Base-by-base conservation (phyloP, 1,140 invertebrate genomes). In the Anoplolepis gracilipes region DNA sequence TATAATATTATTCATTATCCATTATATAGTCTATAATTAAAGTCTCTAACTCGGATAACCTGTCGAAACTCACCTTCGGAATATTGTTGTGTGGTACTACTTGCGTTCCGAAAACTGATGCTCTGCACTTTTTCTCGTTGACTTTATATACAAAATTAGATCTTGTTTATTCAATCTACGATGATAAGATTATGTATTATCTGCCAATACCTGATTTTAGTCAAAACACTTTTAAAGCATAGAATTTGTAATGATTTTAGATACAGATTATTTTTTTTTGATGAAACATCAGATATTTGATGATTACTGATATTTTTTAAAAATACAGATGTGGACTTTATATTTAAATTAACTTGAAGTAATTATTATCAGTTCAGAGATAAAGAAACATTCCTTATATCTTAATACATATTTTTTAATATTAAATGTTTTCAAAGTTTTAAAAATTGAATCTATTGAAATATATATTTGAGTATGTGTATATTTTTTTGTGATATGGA, bases 131-230 rank as follows among this genome's bases (percentile, higher is more conserved):
- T 10, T 30, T 55, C 13, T 13, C 16, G 0, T 28, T 36, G 57
- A 25, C 59, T 84, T 82, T 72, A 49, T 84, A 84, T 84, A 84
- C 72, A 13, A 77, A 53, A 84, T 19, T 53, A 73, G 5, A 61
- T n/a, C 33, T 64, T 84, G 28, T 75, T 84, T 84, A 16, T 75
- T 36, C 57, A 36, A 77, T 84, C 11, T 49, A 11, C 11, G n/a
- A 25, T 61, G 81, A 84, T 84, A 84, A 84, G 81, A 84, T 84
- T 84, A 84, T 64, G 13, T 25, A 55, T 57, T 84, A 84, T 65
- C 61, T 67, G 19, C 19, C 8, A 53, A 22, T 55, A 7, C n/a
- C 7, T 28, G 16, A 75, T 75, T 84, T 62, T 7, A 39, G 42
- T 25, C 4, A 65, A 84, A 49, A 33, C 13, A 30, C 22, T 59